A percentile compares a stretch with the other conserved stretches of the same genome.
Conservation (phyloP, 2,113 vertebrate genomes). For the Eupsittula cactorum region DNA sequence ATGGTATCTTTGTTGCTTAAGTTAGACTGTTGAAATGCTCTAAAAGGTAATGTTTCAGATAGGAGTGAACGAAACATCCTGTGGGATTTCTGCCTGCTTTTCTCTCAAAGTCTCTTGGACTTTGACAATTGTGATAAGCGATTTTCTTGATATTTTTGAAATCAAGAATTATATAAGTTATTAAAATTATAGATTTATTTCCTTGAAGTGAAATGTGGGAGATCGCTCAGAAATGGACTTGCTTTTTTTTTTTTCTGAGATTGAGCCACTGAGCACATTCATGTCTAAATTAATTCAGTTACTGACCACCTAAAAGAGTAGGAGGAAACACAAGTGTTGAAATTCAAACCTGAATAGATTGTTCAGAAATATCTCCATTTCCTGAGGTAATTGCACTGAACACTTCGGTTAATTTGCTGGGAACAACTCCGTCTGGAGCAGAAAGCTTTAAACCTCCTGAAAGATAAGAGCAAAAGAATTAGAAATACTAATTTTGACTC, state of each 20-base stretch:
- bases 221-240: neutral
- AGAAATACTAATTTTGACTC: neutral
- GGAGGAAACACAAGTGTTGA: neutral
- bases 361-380: conserved; percentile 55
- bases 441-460: conserved; percentile 59
- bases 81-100: neutral
- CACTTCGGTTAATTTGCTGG: conserved; percentile 57
- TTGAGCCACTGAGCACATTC: neutral
- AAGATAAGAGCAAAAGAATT: neutral
- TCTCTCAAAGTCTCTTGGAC: neutral
- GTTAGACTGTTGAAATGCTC: neutral
- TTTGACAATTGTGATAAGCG: neutral
- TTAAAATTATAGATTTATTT: neutral
- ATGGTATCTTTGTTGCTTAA: neutral
- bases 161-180: neutral
- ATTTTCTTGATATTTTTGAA: neutral
- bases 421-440: conserved; percentile 2
- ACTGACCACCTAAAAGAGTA: neutral
- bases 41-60: neutral
- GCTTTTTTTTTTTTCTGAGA: neutral
- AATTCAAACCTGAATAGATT: conserved; percentile 70
- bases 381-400: conserved; percentile 69
- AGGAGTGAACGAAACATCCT: neutral
- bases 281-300: neutral
- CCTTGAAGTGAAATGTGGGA: neutral